A percentile compares a stretch with the other conserved stretches of the same genome.
Evolutionary conservation across 2,797 vertebrate genomes (phyloP).

Genomic region (Microctenopoma stevenorrisi): DNA sequence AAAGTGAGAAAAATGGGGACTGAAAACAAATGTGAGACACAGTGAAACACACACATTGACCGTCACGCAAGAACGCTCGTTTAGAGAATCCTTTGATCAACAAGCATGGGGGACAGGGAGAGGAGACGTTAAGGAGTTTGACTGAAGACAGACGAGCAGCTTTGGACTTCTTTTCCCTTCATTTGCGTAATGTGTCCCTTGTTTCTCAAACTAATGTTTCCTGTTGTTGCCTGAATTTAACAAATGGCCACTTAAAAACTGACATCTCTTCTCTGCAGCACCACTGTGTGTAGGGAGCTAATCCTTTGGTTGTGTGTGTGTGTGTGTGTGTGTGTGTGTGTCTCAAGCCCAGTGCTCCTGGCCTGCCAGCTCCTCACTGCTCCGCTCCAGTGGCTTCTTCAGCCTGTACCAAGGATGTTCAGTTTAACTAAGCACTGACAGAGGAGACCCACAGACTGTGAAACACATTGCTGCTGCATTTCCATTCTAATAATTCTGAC

Average conservation of each 20-base stretch:
- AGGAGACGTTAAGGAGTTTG: constrained; percentile 28
- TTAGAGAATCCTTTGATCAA: constrained; percentile 67
- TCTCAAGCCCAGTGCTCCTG: constrained; percentile 47
- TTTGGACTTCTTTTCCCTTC: constrained; percentile 49
- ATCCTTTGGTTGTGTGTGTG: constrained; percentile 52
- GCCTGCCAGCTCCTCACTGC: constrained; percentile 68
- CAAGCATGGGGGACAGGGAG: constrained; percentile 35
- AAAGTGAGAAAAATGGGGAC: constrained; percentile 55
- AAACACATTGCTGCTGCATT: constrained; percentile 76
- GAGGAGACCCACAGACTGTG: constrained; percentile 72
- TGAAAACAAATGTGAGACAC: constrained; percentile 45
- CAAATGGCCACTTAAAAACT: constrained; percentile 79
- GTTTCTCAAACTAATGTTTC: constrained; percentile 72
- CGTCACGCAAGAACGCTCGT: constrained; percentile 54
- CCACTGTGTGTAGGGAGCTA: constrained; percentile 63
- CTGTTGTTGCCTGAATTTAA: constrained; percentile 73
- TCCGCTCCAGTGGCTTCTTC: constrained; percentile 74
- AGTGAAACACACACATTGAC: constrained; percentile 48
- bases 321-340: constrained; percentile 5
- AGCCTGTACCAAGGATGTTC: constrained; percentile 71
- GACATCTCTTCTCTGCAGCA: constrained; percentile 73
- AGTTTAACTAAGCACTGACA: constrained; percentile 77
- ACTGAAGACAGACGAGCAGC: constrained; percentile 46
- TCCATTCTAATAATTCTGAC: constrained; percentile 75
- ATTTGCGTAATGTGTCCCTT: constrained; percentile 74